Percentiles rank a stretch among this genome's conserved stretches.
Conservation (phyloP, 2,797 vertebrate species). For the Sebastiscus albofasciatus region DNA sequence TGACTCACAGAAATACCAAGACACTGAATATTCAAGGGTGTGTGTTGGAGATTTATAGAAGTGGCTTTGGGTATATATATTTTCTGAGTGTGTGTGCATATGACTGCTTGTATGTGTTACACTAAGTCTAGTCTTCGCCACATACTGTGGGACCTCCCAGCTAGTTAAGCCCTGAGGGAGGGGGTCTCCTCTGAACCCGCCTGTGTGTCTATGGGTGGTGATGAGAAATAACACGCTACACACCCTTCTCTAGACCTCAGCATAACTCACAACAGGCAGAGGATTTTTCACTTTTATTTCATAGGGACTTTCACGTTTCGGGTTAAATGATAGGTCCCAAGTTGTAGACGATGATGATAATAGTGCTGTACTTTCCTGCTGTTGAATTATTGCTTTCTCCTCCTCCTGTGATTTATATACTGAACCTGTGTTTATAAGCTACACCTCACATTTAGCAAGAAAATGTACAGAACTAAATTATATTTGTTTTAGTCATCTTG, state of each 20-base stretch:
- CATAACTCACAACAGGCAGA: slow-evolving; percentile 60
- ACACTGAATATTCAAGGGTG: slow-evolving; percentile 66
- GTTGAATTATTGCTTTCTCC: slow-evolving; percentile 31
- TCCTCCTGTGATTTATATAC: slow-evolving; percentile 17
- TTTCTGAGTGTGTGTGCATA: slow-evolving; percentile 62
- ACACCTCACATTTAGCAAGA: neutral
- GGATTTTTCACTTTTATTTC: slow-evolving; percentile 31
- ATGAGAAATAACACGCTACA: slow-evolving; percentile 69
- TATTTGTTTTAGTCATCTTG: neutral
- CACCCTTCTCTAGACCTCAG: slow-evolving; percentile 54
- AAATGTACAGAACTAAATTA: neutral
- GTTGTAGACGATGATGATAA: slow-evolving; percentile 40
- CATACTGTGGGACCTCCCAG: slow-evolving; percentile 72
- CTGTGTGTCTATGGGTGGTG: slow-evolving; percentile 58
- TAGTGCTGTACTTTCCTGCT: slow-evolving; percentile 20
- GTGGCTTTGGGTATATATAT: slow-evolving; percentile 67
- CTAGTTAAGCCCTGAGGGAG: slow-evolving; percentile 61
- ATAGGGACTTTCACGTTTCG: slow-evolving; percentile 51
- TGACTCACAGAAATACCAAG: slow-evolving; percentile 71
- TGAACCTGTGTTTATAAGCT: slow-evolving; percentile 17
- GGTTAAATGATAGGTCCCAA: slow-evolving; percentile 51
- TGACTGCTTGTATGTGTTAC: slow-evolving; percentile 63
- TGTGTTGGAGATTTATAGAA: slow-evolving; percentile 66
- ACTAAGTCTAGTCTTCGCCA: slow-evolving; percentile 49
- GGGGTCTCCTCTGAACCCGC: slow-evolving; percentile 62